Percentiles rank a stretch among this genome's conserved stretches.
These are phyloP conservation scores for Smittia aterrima DNA, from an alignment of 2,888 invertebrate genomes.

Conservation along the genomic window DNA sequence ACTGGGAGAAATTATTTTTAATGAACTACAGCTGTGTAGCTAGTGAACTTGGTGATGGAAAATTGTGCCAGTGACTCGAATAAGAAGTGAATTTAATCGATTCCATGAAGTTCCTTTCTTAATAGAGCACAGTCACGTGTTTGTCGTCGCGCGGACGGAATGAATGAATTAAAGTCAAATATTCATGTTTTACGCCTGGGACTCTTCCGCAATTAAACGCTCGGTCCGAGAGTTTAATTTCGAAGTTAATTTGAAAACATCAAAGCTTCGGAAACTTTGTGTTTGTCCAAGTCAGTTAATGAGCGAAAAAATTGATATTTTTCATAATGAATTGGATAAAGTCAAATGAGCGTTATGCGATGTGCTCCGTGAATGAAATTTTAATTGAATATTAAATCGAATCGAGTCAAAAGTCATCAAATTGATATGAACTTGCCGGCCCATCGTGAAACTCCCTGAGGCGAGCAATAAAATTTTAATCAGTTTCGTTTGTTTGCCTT, in stretches of 20 bases:
- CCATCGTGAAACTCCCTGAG: not conserved
- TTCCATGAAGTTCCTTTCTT: no score
- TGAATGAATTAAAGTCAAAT: not conserved
- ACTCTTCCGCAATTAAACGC: not conserved
- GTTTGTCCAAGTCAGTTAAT: not conserved
- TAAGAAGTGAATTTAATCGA: no score
- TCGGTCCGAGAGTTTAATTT: not conserved
- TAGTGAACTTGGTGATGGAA: no score
- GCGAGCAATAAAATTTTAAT: conserved; percentile 39
- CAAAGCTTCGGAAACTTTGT: conserved; percentile 1
- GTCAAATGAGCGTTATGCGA: not conserved
- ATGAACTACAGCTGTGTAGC: no score
- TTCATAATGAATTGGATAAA: not conserved
- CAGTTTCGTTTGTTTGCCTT: not conserved
- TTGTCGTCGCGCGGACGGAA: no score
- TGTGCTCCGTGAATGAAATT: not conserved
- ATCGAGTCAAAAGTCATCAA: conserved; percentile 38
- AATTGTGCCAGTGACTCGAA: no score
- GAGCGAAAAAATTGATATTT: conserved; percentile 1
- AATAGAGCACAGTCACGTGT: no score
- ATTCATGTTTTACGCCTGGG: not conserved
- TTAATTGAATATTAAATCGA: conserved; percentile 38
- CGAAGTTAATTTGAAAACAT: conserved; percentile 6
- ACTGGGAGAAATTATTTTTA: no score
- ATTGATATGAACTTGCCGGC: conserved; percentile 33